Percentiles rank a stretch among this genome's conserved stretches.
Evolutionary conservation across 1,140 invertebrate species (phyloP).

Genomic region (Stegodyphus dumicola): DNA sequence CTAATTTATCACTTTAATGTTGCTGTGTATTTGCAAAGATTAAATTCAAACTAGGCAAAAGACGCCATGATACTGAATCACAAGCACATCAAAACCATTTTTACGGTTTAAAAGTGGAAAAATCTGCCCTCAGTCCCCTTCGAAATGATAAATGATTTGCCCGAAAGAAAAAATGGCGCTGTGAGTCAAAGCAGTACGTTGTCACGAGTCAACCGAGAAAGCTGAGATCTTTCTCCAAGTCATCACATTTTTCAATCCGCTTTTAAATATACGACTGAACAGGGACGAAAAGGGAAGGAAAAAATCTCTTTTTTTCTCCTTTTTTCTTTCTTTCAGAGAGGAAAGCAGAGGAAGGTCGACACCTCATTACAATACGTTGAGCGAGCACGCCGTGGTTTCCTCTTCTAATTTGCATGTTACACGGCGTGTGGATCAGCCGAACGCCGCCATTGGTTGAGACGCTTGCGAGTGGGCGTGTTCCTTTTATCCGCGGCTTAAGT

Average conservation of each 20-base stretch:
- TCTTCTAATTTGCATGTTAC: constrained; percentile 58
- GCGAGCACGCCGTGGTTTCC: constrained; percentile 35
- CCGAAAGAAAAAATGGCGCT: background rate
- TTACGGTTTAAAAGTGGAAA: too few species aligned
- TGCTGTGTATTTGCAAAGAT: too few species aligned
- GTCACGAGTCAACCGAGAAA: constrained; percentile 27
- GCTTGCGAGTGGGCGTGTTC: constrained; percentile 26
- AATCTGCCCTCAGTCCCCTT: background rate
- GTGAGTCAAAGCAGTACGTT: constrained; percentile 14
- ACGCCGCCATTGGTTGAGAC: constrained; percentile 54
- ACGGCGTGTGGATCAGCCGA: constrained; percentile 40
- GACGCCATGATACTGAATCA: too few species aligned
- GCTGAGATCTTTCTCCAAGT: constrained; percentile 36
- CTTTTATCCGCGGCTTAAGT: constrained; percentile 45
- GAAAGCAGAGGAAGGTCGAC: constrained; percentile 34
- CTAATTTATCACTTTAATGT: too few species aligned
- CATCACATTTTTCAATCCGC: constrained; percentile 29
- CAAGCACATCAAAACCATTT: too few species aligned
- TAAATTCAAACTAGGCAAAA: too few species aligned
- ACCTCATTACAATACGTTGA: constrained; percentile 55
- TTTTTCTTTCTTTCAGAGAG: background rate
- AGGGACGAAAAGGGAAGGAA: background rate
- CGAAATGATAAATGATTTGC: background rate
- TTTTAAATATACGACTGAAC: constrained; percentile 1
- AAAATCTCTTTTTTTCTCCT: constrained; percentile 7